A percentile compares a stretch with the other conserved stretches of the same genome.
Evolutionary conservation across 2,113 vertebrate species (phyloP).

Genomic region (Ahaetulla prasina): DNA sequence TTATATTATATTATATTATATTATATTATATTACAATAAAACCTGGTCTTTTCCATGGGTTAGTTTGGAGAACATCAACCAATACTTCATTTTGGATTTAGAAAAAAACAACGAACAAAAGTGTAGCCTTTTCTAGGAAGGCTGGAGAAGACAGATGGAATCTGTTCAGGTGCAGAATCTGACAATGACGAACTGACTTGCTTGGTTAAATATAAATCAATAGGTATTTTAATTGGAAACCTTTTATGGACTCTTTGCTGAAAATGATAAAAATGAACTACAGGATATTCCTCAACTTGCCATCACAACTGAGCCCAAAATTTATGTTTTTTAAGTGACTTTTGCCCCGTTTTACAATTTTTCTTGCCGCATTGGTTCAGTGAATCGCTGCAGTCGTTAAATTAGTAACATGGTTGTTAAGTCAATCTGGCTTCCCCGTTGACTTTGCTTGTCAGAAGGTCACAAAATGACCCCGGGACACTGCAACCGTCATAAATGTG

Average conservation of each 20-base stretch:
- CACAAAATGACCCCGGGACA: no score
- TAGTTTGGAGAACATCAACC: background rate
- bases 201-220: background rate
- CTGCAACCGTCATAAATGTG: no score
- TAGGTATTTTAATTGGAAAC: background rate
- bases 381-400: no score
- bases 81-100: background rate
- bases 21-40: no score
- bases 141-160: background rate
- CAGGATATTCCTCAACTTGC: background rate
- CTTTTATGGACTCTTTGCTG: background rate
- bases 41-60: background rate
- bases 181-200: background rate
- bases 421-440: no score
- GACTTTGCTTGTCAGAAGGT: no score
- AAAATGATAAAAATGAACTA: background rate
- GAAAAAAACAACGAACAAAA: background rate
- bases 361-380: no score
- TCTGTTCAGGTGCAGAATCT: background rate
- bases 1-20: no score
- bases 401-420: no score
- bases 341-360: no score
- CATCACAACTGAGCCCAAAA: background rate
- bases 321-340: background rate
- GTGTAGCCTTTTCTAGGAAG: background rate